These are phyloP conservation scores for Drosophila niveifrons DNA, from an alignment of 2,888 invertebrate genomes.

Conservation along the genomic window DNA sequence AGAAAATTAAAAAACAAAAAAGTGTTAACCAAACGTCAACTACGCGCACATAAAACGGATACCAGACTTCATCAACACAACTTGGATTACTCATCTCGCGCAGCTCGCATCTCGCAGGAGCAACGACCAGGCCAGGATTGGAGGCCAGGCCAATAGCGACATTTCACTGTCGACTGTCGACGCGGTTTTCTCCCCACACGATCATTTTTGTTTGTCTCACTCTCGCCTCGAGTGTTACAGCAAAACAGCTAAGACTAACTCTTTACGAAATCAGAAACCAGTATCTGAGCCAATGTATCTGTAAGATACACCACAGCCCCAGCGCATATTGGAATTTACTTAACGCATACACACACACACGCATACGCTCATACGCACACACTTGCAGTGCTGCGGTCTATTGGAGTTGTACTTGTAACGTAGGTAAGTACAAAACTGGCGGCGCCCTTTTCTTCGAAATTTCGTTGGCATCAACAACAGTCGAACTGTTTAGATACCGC, in stretches of 20 bases:
- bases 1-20: conserved; percentile 10
- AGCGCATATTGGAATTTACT: conserved; percentile 79
- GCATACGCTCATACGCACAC: conserved; percentile 62
- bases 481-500: conserved; percentile 28
- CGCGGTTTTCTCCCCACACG: conserved; percentile 12
- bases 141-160: conserved; percentile 37
- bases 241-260: conserved; percentile 36
- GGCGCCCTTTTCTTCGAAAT: conserved; percentile 55
- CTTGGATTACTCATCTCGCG: conserved; percentile 69
- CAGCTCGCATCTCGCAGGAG: conserved; percentile 44
- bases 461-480: conserved; percentile 14
- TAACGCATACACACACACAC: conserved; percentile 41
- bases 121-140: conserved; percentile 53
- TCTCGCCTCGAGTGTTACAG: conserved; percentile 33
- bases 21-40: conserved; percentile 28
- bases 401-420: conserved; percentile 61
- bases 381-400: conserved; percentile 46
- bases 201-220: conserved; percentile 22
- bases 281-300: conserved; percentile 78
- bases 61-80: conserved; percentile 7
- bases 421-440: conserved; percentile 49
- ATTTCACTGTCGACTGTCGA: conserved; percentile 46
- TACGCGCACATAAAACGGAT: conserved; percentile 12
- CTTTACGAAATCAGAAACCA: conserved; percentile 73
- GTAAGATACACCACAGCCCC: conserved; percentile 69